Conservation (phyloP, 2,888 invertebrate species). For the Pecten maximus region DNA sequence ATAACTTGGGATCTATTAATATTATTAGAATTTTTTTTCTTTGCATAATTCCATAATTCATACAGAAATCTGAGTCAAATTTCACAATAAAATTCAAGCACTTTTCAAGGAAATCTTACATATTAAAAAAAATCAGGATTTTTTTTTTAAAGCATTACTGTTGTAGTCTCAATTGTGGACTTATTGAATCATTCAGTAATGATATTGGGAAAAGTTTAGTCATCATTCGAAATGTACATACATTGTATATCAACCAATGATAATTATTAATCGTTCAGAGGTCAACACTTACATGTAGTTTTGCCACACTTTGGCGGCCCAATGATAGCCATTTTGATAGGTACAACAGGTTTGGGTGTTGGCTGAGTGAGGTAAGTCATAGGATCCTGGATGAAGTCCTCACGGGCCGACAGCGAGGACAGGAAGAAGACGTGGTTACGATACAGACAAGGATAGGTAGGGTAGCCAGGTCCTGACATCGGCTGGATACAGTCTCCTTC, state of each 20-base stretch:
- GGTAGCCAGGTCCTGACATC: slow-evolving; percentile 78
- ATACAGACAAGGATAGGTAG: slow-evolving; percentile 79
- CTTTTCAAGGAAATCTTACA: too few relatives aligned
- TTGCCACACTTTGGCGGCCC: slow-evolving; percentile 83
- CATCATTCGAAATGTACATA: not conserved
- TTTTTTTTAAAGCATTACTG: too few relatives aligned
- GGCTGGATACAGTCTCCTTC: slow-evolving; percentile 81
- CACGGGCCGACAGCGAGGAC: slow-evolving; percentile 73
- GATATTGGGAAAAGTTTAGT: not conserved
- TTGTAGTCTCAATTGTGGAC: too few relatives aligned
- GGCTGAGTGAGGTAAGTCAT: slow-evolving; percentile 78
- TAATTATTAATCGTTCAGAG: not conserved
- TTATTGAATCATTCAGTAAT: not conserved
- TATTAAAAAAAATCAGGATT: too few relatives aligned
- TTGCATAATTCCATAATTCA: too few relatives aligned
- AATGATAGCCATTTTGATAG: slow-evolving; percentile 80
- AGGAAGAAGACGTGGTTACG: slow-evolving; percentile 81
- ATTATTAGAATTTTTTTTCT: too few relatives aligned
- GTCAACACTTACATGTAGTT: slow-evolving; percentile 79
- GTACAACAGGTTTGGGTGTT: slow-evolving; percentile 81
- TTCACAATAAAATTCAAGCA: too few relatives aligned
- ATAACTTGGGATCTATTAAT: too few relatives aligned
- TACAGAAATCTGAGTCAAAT: too few relatives aligned
- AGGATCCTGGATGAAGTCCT: slow-evolving; percentile 80
- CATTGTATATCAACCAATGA: not conserved